Evolutionary conservation across 1,140 invertebrate genomes (phyloP).

Genomic region (Potamilus streckersoni): DNA sequence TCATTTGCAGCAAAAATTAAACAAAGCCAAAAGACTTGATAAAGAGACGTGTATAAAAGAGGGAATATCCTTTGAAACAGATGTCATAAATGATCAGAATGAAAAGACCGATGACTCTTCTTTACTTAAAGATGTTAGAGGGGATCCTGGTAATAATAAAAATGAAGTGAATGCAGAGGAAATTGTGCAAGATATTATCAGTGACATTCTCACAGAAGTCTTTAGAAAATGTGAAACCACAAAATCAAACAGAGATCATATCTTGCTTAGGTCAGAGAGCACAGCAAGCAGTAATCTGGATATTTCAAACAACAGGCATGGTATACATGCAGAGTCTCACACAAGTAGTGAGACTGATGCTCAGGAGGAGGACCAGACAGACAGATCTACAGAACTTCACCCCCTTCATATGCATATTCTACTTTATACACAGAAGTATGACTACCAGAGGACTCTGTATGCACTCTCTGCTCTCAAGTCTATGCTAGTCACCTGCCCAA

Average conservation of each 20-base stretch:
- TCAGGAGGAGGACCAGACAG: conserved; percentile 58
- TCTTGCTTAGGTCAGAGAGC: conserved; percentile 23
- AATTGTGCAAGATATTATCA: conserved; percentile 69
- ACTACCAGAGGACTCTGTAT: conserved; percentile 82
- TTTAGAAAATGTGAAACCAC: conserved; percentile 2
- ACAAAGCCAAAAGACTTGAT: conserved; percentile 54
- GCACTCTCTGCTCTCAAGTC: conserved; percentile 82
- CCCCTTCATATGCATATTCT: conserved; percentile 86
- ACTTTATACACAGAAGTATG: conserved; percentile 85
- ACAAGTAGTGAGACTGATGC: conserved; percentile 54
- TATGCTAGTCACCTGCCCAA: conserved; percentile 79
- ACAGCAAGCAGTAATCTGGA: conserved; percentile 47
- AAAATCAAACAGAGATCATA: neutral
- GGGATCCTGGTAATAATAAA: neutral
- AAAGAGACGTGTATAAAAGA: conserved; percentile 65
- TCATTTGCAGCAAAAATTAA: conserved; percentile 31
- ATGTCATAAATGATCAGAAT: conserved; percentile 34
- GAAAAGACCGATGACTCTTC: conserved; percentile 8
- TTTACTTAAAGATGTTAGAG: too few species aligned
- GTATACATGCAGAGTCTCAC: conserved; percentile 52
- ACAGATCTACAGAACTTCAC: conserved; percentile 70
- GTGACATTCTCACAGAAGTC: neutral
- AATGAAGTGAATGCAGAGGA: conserved; percentile 54
- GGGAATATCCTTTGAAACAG: conserved; percentile 59
- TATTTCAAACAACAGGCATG: conserved; percentile 46